Percentiles rank a stretch among this genome's conserved stretches.
Conservation (phyloP, 2,888 invertebrate species). For the Ennomos fuscantarius region DNA sequence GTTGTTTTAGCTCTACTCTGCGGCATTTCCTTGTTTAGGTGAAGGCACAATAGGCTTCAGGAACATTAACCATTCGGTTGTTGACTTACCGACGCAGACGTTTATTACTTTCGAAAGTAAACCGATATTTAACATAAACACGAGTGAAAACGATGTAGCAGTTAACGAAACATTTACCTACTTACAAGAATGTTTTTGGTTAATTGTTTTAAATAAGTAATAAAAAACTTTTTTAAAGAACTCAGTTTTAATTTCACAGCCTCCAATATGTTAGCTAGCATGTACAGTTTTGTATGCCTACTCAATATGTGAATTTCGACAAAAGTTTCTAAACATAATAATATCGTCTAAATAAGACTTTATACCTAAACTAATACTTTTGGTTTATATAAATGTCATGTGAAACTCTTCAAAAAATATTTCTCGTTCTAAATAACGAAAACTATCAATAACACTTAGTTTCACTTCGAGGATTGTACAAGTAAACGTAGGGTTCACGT, state of each 20-base stretch:
- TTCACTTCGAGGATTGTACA: background rate
- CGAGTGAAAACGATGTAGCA: conserved; percentile 16
- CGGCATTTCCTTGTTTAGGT: conserved; percentile 70
- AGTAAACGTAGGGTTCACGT: conserved; percentile 5
- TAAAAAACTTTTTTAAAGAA: too few relatives aligned
- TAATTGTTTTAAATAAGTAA: background rate
- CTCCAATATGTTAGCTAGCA: too few relatives aligned
- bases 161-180: conserved; percentile 16
- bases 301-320: too few relatives aligned
- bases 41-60: conserved; percentile 49
- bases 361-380: too few relatives aligned
- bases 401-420: background rate
- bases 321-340: too few relatives aligned
- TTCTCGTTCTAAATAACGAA: background rate
- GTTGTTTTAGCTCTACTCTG: conserved; percentile 56
- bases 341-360: too few relatives aligned
- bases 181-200: background rate
- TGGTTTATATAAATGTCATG: background rate
- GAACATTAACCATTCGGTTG: conserved; percentile 50
- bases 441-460: background rate
- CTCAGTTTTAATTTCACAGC: too few relatives aligned
- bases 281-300: too few relatives aligned
- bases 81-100: conserved; percentile 44
- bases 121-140: conserved; percentile 38
- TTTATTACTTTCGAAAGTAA: conserved; percentile 50